Evolutionary conservation across 1,140 invertebrate species (phyloP), one percentile per base, ranked within the genome.

Genomic region (Apis laboriosa): DNA sequence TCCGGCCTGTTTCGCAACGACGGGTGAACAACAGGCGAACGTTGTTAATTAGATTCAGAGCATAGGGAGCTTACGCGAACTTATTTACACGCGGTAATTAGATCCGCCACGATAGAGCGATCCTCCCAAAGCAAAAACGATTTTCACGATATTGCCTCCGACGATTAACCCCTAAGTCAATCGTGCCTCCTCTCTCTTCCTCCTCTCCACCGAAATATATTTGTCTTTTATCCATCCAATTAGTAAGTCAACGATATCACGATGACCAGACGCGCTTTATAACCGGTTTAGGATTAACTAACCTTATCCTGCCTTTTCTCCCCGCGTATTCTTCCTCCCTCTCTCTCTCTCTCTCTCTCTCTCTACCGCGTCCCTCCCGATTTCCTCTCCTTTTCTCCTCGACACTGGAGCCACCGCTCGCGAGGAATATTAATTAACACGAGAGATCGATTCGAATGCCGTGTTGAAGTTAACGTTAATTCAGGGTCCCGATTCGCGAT

Each of bases 221-320:
- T 90, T 88, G 86, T 89, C 87, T 89, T 78, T 89, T 89, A 89
- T 88, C 86, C 86, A 74, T 85, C 89, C 89, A 90, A 90, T 90
- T 90, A 90, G 90, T 90, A 90, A 90, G 84, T 88, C 87, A 89
- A 86, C 80, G 88, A 88, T 89, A 89, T 88, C 88, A 74, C 87
- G 84, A 88, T 88, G 88, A 88, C 82, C 88, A 68, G 49, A 88
- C 79, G 87, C 88, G 84, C 34, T 86, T 89, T 84, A 78, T 84
- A 89, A 89, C 88, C 88, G 87, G 88, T 89, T 89, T 89, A 89
- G 88, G 85, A 89, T 89, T 86, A 89, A 89, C 88, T 82, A 85
- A 89, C 79, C 34, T 34, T 34, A 84, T 76, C 81, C 24, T 3
- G 34, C 34, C 34, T 34, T 34, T 4, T 3, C 34, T 34, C 3